Base-by-base conservation (phyloP, 2,888 invertebrate genomes). In the Arrhopalites spinosus region DNA sequence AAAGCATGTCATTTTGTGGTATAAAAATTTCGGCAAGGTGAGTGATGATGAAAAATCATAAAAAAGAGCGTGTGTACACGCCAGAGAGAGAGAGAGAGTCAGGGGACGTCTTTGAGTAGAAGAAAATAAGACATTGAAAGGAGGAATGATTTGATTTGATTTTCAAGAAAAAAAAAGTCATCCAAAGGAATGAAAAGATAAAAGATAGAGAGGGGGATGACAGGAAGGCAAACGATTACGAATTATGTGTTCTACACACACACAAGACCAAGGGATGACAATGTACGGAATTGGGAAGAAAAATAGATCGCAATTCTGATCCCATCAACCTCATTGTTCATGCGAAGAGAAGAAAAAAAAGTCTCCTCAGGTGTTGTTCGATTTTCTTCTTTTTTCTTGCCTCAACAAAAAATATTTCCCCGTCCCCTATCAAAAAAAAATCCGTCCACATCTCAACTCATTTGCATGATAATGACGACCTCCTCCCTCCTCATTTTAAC, bases 401-500 rank as follows among this genome's bases (percentile, higher is more conserved):
- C 50, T 36, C 11, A 36, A 36, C 3, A 11, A 36, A 11, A 36
- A 36, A 36, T 7, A 36, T 7, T 15, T 50, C 30, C 71, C 30
- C 30, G 0, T 56, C 17, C 43, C 13, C 43, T 63, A 5, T 36
- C 29, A n/a, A n/a, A n/a, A n/a, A n/a, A n/a, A n/a, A n/a, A 8
- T n/a, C 15, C 50, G 7, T 50, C 50, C 50, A 3, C 50, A 50
- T 50, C 50, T 63, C 64, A 27, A 27, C 59, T 71, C 71, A 71
- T 71, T 71, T 71, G 71, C 71, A 71, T 71, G 27, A 71, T 71
- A 71, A 71, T 71, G 71, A 61, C 71, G 59, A n/a, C 2, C 50
- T 30, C 30, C 7, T 71, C 59, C 43, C 67, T 11, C 45, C 23
- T n/a, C 36, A 17, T 30, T 23, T 56, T 29, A 56, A 30, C 56